phyloP scores from a whole-genome alignment of 2,113 vertebrate species.

The Colaptes auratus region DNA sequence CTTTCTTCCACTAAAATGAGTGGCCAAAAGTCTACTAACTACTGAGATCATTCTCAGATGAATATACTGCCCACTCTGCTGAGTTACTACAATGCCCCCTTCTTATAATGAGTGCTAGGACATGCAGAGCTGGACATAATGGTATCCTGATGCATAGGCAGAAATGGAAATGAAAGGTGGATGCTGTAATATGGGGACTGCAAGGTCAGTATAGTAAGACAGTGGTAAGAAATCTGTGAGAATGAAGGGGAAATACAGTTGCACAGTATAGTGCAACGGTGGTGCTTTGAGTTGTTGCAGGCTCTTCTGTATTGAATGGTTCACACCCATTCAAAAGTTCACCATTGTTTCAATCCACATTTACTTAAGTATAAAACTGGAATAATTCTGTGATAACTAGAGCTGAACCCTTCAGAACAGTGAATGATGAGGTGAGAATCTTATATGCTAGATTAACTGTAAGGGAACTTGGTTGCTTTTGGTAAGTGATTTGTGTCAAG shows the following conservation, averaged over 20 bases:
- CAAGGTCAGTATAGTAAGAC: neutral
- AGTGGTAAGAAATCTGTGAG: neutral
- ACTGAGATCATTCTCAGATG: neutral
- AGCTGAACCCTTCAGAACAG: neutral
- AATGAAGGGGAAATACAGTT: neutral
- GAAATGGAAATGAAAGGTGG: neutral
- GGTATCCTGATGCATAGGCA: neutral
- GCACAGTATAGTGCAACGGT: neutral
- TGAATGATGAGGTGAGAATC: neutral
- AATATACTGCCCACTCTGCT: neutral
- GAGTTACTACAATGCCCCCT: neutral
- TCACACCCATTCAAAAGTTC: neutral
- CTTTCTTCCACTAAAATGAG: neutral
- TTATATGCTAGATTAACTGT: neutral
- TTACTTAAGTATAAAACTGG: neutral
- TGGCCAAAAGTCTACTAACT: neutral
- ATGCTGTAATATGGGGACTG: neutral
- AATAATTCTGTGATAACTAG: neutral
- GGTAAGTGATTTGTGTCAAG: neutral
- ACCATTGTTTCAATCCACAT: neutral
- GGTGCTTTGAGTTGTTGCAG: neutral
- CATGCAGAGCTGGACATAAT: neutral
- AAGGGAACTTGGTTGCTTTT: neutral
- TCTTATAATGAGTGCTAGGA: neutral
- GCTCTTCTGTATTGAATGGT: neutral